These are phyloP conservation scores for Syncerus caffer DNA, from an alignment of 2,797 vertebrate species.

Conservation along the genomic window DNA sequence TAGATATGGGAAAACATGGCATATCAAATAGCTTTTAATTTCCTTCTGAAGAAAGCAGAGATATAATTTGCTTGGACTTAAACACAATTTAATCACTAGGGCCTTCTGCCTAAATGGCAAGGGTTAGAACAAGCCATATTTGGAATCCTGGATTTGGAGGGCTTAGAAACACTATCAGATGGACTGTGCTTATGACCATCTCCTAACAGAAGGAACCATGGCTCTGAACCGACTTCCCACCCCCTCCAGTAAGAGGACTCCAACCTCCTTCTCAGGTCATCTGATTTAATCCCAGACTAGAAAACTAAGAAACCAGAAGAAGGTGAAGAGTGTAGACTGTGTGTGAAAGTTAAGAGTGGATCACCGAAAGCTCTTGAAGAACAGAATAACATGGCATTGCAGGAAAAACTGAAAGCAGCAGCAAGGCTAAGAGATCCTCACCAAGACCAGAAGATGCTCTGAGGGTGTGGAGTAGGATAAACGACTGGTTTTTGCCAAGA, in stretches of 20 bases:
- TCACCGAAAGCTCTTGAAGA: background rate
- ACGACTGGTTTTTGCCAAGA: background rate
- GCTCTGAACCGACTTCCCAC: background rate
- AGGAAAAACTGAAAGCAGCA: background rate
- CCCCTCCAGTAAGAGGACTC: background rate
- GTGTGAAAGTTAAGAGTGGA: background rate
- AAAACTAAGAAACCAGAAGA: background rate
- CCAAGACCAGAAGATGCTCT: background rate
- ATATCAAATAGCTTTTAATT: background rate
- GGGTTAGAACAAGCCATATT: background rate
- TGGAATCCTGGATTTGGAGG: background rate
- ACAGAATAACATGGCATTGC: background rate
- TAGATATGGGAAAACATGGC: background rate
- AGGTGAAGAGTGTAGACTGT: background rate
- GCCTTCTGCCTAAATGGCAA: background rate
- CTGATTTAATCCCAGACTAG: background rate
- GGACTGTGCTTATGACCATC: background rate
- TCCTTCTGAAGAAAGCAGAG: background rate
- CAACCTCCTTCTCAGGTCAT: background rate
- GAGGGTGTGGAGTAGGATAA: background rate
- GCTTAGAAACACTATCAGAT: background rate
- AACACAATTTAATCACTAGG: background rate
- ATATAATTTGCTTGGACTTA: background rate
- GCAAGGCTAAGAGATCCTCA: background rate
- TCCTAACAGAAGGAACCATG: background rate